Base-by-base conservation (phyloP, 2,888 invertebrate genomes). In the Erebia aethiops region DNA sequence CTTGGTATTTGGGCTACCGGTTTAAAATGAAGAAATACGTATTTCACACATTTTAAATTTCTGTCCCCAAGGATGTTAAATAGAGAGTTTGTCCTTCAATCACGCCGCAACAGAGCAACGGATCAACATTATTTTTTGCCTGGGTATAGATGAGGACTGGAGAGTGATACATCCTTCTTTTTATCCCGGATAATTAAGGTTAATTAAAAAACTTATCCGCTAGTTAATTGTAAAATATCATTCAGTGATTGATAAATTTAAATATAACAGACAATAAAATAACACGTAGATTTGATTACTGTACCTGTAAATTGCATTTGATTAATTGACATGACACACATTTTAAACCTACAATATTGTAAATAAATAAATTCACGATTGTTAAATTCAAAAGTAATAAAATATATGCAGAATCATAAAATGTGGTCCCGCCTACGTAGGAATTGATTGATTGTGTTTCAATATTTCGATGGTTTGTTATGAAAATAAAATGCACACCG, bases 391-490 rank as follows among this genome's bases (percentile, higher is more conserved):
- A 46, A 61, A 49, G 61, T 7, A 16, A 61, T 49, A 62, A 62
- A 62, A 62, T 62, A 46, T 61, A 41, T 10, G 18, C 8, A n/a
- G 16, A 46, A 46, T 46, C 46, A 21, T 61, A 61, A 61, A 61
- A 46, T 46, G 61, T 18, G 43, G 60, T 11, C 43, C 16, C 18
- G 16, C 61, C 43, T 58, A 13, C 58, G 41, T 18, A 21, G 21
- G 49, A 62, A 62, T 62, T 62, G 49, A 62, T 14, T 21, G 46
- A 62, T 62, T 46, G 43, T 4, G 16, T 61, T 61, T 43, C 11
- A 61, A 43, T 46, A 61, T 16, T 46, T 61, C 46, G 62, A 18
- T 46, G 61, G 14, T 46, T 62, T 21, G 46, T 46, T 8, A 49
- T 62, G 8, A 18, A 62, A 52, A n/a, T 52, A n/a, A n/a, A 26